A percentile compares a stretch with the other conserved stretches of the same genome.
Conservation (phyloP, 2,797 vertebrate genomes). For the Lepilemur septentrionalis region DNA sequence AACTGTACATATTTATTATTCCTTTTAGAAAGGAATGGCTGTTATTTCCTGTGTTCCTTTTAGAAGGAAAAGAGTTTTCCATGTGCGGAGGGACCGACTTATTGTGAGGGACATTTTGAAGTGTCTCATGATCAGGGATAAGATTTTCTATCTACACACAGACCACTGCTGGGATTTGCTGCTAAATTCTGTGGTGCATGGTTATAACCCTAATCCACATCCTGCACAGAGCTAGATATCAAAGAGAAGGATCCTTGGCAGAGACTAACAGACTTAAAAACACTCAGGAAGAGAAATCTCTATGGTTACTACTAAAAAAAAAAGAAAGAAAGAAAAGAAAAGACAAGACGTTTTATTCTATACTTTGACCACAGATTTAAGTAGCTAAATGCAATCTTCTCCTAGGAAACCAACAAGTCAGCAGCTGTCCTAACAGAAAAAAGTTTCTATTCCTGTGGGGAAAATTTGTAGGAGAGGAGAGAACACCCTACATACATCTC, state of each 20-base stretch:
- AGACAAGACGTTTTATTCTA: neutral
- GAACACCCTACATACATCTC: neutral
- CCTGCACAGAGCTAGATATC: neutral
- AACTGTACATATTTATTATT: constrained; percentile 10
- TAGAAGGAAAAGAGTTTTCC: neutral
- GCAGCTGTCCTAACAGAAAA: neutral
- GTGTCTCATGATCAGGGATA: neutral
- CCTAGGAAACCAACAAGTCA: constrained; percentile 38
- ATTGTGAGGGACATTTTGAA: neutral
- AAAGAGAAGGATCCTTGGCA: neutral
- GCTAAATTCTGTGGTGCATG: neutral
- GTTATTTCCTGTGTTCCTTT: constrained; percentile 55
- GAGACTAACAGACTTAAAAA: neutral
- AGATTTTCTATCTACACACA: neutral
- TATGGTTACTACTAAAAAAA: neutral
- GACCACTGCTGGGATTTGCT: neutral
- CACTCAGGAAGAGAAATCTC: constrained; percentile 11
- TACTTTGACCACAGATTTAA: neutral
- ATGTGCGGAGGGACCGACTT: neutral
- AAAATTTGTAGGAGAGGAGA: neutral
- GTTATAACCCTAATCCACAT: neutral
- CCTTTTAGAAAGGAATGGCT: constrained; percentile 45
- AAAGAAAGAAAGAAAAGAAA: too few species aligned
- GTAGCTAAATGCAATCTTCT: constrained; percentile 49
- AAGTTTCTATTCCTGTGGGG: neutral